Percentiles rank a stretch among this genome's conserved stretches.
Evolutionary conservation across 2,888 invertebrate species (phyloP).

Genomic region (Gerris lacustris): DNA sequence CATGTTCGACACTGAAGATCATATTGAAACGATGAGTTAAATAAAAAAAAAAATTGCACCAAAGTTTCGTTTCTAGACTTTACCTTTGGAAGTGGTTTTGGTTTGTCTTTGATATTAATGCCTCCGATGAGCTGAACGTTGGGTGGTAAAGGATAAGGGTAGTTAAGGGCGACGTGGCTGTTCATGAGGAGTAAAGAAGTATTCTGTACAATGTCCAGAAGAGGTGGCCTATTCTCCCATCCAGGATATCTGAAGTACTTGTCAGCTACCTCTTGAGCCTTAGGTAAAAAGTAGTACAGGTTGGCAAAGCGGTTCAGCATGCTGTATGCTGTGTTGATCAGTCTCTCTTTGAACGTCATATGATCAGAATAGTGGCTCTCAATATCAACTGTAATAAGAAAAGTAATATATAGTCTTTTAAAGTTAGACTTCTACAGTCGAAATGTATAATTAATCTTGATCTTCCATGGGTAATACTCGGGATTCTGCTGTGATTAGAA

Average conservation of each 20-base stretch:
- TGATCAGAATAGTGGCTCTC: background rate
- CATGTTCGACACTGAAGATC: too few species aligned
- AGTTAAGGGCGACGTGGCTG: slow-evolving; percentile 20
- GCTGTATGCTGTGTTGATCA: background rate
- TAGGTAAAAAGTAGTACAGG: background rate
- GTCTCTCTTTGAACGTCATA: background rate
- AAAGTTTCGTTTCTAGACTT: background rate
- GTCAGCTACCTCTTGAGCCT: slow-evolving; percentile 10
- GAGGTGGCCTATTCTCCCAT: slow-evolving; percentile 19
- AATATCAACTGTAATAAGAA: background rate
- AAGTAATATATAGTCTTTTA: background rate
- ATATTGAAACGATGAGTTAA: too few species aligned
- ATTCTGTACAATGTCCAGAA: slow-evolving; percentile 18
- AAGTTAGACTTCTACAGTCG: too few species aligned
- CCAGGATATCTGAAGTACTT: slow-evolving; percentile 23
- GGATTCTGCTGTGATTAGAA: too few species aligned
- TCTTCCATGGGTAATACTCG: too few species aligned
- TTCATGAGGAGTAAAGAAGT: slow-evolving; percentile 24
- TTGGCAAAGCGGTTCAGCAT: background rate
- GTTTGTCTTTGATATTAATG: slow-evolving; percentile 13
- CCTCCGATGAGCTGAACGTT: slow-evolving; percentile 22
- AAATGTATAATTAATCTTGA: too few species aligned
- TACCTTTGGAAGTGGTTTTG: slow-evolving; percentile 24
- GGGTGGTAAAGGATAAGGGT: slow-evolving; percentile 19
- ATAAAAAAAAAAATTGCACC: too few species aligned